Percentiles rank a stretch among this genome's conserved stretches.
Conservation (phyloP, 2,888 invertebrate genomes). For the Hemicrepidius hirtus region DNA sequence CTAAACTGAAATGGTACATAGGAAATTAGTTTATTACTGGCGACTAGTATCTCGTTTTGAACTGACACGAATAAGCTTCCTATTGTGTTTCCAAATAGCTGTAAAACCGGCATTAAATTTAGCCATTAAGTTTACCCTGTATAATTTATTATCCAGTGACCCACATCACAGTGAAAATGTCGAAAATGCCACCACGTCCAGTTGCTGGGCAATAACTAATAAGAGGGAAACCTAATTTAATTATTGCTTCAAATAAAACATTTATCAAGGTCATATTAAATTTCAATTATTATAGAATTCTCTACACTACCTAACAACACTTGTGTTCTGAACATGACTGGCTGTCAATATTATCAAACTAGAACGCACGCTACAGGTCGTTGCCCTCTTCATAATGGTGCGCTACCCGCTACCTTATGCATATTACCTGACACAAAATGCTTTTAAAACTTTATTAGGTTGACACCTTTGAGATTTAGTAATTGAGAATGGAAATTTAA, state of each 20-base stretch:
- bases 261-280: constrained; percentile 17
- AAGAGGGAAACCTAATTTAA: constrained; percentile 1
- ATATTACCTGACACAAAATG: constrained; percentile 8
- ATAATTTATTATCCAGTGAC: too few species aligned
- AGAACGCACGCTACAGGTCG: constrained; percentile 27
- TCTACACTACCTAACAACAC: constrained; percentile 17
- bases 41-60: too few species aligned
- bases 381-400: constrained; percentile 20
- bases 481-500: too few species aligned
- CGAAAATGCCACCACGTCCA: too few species aligned
- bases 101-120: too few species aligned
- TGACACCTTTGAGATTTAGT: background rate
- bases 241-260: background rate
- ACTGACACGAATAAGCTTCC: too few species aligned
- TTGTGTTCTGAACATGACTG: constrained; percentile 16
- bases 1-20: too few species aligned
- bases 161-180: too few species aligned
- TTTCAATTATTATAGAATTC: constrained; percentile 12
- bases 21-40: too few species aligned
- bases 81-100: too few species aligned
- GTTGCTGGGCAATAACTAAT: too few species aligned
- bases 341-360: constrained; percentile 32
- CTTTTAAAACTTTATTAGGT: background rate
- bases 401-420: constrained; percentile 23
- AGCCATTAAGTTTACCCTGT: too few species aligned